Base-by-base conservation (phyloP, 2,888 invertebrate species). In the Bembecia ichneumoniformis region DNA sequence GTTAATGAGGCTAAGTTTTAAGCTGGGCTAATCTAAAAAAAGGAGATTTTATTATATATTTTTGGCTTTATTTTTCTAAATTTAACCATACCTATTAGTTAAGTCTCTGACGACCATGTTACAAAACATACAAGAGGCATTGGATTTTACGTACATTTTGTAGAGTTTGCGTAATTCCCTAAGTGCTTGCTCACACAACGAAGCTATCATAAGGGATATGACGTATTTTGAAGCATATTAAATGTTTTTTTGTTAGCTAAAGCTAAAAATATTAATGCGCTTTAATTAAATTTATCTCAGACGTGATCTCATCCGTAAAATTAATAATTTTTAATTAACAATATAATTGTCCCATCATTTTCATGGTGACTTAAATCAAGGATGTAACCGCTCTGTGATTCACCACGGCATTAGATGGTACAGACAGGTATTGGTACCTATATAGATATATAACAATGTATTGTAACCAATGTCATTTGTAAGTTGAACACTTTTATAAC, bases 301-400 rank as follows among this genome's bases (percentile, higher is more conserved):
- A 28, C 28, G 40, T 14, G 5, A 40, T 7, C 40, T 7, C 40
- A 48, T 49, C 20, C 47, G 40, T 49, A 46, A 49, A 51, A 49
- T 50, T 17, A 45, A 40, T 15, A 35, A 45, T 34, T 51, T 35
- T 3, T 43, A 54, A 52, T 54, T 52, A 52, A 36, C 47, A 49
- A 35, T 16, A 36, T 46, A 49, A 52, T 50, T 47, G 46, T 48
- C 35, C 34, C 47, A 11, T 40, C 14, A 40, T 40, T 40, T 40
- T 40, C 48, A 43, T 40, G 14, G n/a, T 9, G 1, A 40, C 40
- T 40, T 40, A 40, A 40, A 40, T 34, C 53, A 51, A 51, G 53
- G 53, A 54, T 52, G 47, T 28, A 7, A 51, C 46, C 53, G 53
- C 52, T 57, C 52, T 51, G 28, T 34, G 44, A 49, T 53, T 47